Base-by-base conservation (phyloP, 2,888 invertebrate genomes). In the Prosopocoilus inquinatus region DNA sequence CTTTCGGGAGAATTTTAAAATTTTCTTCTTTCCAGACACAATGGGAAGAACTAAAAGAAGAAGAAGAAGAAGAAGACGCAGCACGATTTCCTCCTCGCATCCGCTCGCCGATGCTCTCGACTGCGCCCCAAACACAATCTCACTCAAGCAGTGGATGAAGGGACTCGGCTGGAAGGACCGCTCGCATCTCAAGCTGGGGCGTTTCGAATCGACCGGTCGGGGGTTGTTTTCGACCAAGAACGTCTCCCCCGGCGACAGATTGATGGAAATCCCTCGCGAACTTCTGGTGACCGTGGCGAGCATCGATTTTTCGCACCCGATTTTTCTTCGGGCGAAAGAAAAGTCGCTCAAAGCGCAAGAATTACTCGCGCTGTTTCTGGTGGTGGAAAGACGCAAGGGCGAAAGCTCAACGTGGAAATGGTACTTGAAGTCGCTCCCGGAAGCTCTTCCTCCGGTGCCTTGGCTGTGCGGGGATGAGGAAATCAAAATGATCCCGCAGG, bases 371-470 rank as follows among this genome's bases (percentile, higher is more conserved):
- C 78, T 88, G 57, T 95, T 90, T 78, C 74, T 96, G 34, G 73
- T 87, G 39, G 83, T 83, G 72, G 87, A 92, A 71, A 83, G 79
- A 64, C 82, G 85, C 66, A 79, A 84, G 67, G 78, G 75, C 35
- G 64, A 67, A 7, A 63, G 76, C 15, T 86, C 88, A 0, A 73
- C 75, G 50, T 88, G 87, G 84, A 73, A 76, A 66, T 73, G 81
- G 46, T 94, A 92, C 69, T 75, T 93, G 52, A 77, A 84, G 60
- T 85, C 86, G 58, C 78, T 94, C 62, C 93, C 93, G 1, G 68
- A 72, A 62, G 54, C 64, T 15, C 70, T 76, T 57, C 90, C 89
- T 67, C 80, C 82, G 49, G 84, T 86, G 67, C 89, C 88, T 62
- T 86, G 87, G 75, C 87, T 88, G 75, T 83, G 87, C 73, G 74